Evolutionary conservation across 2,113 vertebrate genomes (phyloP).

Genomic region (Mustela lutreola): DNA sequence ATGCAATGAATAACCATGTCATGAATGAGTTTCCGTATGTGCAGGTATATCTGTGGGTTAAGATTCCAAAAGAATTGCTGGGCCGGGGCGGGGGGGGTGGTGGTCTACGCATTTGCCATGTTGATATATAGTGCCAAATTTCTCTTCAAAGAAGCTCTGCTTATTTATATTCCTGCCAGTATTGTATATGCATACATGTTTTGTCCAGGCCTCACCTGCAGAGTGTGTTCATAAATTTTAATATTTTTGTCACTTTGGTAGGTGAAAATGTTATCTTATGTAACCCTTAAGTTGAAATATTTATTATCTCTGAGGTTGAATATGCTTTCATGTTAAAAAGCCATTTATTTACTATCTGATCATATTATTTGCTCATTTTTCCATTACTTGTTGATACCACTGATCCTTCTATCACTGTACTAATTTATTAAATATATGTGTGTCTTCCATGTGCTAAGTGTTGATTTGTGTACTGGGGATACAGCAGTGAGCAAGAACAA

Average conservation of each 20-base stretch:
- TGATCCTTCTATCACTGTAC: neutral
- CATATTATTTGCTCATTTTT: conserved; percentile 41
- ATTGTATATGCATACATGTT: neutral
- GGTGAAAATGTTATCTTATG: conserved; percentile 19
- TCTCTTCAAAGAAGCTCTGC: neutral
- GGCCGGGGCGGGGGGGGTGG: neutral
- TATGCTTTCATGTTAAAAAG: conserved; percentile 51
- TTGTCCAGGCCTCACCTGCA: neutral
- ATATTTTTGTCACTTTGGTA: conserved; percentile 33
- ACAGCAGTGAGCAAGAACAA: neutral
- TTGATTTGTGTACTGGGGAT: neutral
- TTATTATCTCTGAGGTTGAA: conserved; percentile 2
- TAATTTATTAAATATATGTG: conserved; percentile 45
- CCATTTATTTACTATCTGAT: neutral
- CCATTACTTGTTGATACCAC: neutral
- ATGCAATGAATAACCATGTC: neutral
- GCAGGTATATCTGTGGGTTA: neutral
- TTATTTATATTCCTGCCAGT: neutral
- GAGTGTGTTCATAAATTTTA: conserved; percentile 21
- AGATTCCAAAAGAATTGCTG: neutral
- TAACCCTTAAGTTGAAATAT: conserved; percentile 52
- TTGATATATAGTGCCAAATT: neutral
- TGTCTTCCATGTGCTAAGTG: neutral
- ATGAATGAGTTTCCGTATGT: neutral
- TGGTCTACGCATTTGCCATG: neutral